Evolutionary conservation across 2,797 vertebrate species (phyloP), one percentile per base, ranked within the genome.

Genomic region (Acipenser oxyrinchus): DNA sequence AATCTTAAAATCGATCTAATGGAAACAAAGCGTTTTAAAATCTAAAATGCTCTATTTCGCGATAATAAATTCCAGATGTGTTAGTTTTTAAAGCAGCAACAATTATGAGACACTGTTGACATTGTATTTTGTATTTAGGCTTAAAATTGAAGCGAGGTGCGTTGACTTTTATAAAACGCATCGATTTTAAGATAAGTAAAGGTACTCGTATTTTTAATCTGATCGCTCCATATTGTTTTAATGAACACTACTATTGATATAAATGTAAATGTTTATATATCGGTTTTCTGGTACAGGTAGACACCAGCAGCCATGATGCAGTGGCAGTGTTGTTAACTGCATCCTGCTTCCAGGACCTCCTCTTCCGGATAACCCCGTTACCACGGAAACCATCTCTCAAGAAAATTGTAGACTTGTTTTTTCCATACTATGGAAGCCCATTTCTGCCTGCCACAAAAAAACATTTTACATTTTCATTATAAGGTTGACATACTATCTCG

Each of bases 341-440:
- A 60, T 71, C 70, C 70, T 62, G 63, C 37, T 68, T 48, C 9
- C 50, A 65, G 57, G 48, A 48, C 66, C 12, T 10, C n/a, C 70
- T 59, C 37, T 48, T 71, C 70, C 66, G 70, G 70, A 65, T 68
- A 48, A 71, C 55, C 49, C 49, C 15, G n/a, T 51, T 8, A 10
- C 48, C 8, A 23, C 51, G 15, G 57, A n/a, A 37, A 37, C 13
- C 59, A 65, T 37, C 23, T 3, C 23, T 37, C 23, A 37, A 37
- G 23, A 4, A 37, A 37, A 37, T 23, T 23, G 23, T 23, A 23
- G 1, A 23, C 23, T 1, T 23, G 23, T 23, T 23, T 3, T 23
- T 23, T 23, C 12, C 1, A 8, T 7, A 12, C 52, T 7, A 53
- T 53, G 8, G 52, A 2, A 7, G 52, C 12, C 52, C 52, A 53